phyloP scores from a whole-genome alignment of 1,140 invertebrate species.

The Sesamia nonagrioides region DNA sequence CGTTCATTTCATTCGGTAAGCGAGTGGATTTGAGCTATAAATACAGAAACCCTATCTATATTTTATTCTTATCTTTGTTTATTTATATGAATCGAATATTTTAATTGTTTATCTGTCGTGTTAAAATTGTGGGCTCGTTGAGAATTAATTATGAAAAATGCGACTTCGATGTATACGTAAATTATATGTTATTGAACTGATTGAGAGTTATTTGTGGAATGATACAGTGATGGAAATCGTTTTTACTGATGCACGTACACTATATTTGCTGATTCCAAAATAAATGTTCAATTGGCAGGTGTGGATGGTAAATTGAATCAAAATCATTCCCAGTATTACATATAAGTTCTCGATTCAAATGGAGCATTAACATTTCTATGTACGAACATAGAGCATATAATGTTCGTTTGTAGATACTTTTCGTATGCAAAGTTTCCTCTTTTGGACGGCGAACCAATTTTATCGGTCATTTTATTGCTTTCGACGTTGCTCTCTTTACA shows the following conservation, averaged over 20 bases:
- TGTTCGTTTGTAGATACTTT: constrained; percentile 46
- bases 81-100: constrained; percentile 18
- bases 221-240: not conserved
- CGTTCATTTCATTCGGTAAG: constrained; percentile 62
- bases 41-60: constrained; percentile 22
- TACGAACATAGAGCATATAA: constrained; percentile 31
- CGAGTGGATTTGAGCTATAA: constrained; percentile 20
- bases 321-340: constrained; percentile 23
- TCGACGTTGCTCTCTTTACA: constrained; percentile 49
- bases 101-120: constrained; percentile 26
- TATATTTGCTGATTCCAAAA: constrained; percentile 1
- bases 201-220: not conserved
- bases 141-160: constrained; percentile 15
- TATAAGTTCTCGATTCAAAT: constrained; percentile 18
- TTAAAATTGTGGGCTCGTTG: not conserved
- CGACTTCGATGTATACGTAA: not conserved
- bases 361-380: constrained; percentile 39
- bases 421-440: constrained; percentile 53
- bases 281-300: constrained; percentile 7
- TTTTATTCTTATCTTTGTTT: constrained; percentile 44
- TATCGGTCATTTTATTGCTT: constrained; percentile 56
- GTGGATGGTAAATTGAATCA: constrained; percentile 28
- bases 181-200: not conserved
- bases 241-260: not conserved
- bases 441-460: constrained; percentile 53